Evolutionary conservation across 2,888 invertebrate species (phyloP), one percentile per base, ranked within the genome.

Genomic region (Euzophera pinguis): DNA sequence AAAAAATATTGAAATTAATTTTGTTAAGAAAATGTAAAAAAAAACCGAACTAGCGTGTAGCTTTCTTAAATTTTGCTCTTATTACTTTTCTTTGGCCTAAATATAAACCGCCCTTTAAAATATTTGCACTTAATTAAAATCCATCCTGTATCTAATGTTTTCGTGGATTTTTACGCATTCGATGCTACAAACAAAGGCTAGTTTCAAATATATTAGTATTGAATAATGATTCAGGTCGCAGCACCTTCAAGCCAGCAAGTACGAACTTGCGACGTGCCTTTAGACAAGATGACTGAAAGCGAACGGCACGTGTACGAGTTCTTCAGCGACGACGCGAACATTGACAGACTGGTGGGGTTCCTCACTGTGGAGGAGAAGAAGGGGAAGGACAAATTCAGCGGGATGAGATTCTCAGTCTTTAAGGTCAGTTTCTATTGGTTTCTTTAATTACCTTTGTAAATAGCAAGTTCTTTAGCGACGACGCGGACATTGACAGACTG

Each of bases 311-410:
- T 97, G 8, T 92, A 90, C 60, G 90, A 92, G 35, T 95, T 94
- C 71, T 96, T 97, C 78, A 90, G 71, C 0, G 85, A 94, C 61
- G 80, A 92, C 9, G 86, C 89, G 0, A 95, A 94, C 72, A 85
- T 98, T 0, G 92, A 93, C 16, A 93, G 93, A 58, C 85, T 98
- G 9, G 90, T 97, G 1, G 85, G 91, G 9, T 96, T 93, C 78
- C 91, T 95, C 56, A 93, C 96, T 0, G 86, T 97, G 47, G 98
- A 98, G 71, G 97, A 97, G 69, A 95, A 95, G 75, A 97, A 97
- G 70, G 96, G 95, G 17, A 93, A 93, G 56, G 97, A 97, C 71
- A 94, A 94, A 73, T 97, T 97, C 73, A 94, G 92, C 65, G 90
- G 91, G 0, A 90, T 91, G 45, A 87, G 94, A 48, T 95, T 93